phyloP scores from a whole-genome alignment of 2,113 vertebrate species.

The Nesospiza acunhae region DNA sequence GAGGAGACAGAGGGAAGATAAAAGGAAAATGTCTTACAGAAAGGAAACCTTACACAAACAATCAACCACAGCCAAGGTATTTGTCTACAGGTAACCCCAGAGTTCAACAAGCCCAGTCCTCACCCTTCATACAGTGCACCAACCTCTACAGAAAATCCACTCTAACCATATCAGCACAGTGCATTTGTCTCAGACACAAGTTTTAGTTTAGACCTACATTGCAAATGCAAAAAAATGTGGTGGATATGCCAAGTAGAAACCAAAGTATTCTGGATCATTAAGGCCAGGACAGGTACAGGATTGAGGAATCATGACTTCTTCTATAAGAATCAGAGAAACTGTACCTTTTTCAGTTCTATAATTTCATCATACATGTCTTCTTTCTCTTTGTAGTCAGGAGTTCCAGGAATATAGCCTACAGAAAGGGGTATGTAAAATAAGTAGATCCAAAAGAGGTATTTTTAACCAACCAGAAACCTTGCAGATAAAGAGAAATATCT shows the following conservation, averaged over 20 bases:
- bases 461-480: not conserved
- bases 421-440: not conserved
- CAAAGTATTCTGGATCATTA: not conserved
- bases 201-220: not conserved
- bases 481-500: not conserved
- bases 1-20: not conserved
- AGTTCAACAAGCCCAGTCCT: not conserved
- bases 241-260: not conserved
- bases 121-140: not conserved
- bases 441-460: not conserved
- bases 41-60: not conserved
- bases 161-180: not conserved
- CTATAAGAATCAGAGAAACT: not conserved
- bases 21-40: not conserved
- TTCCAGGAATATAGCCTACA: constrained; percentile 74
- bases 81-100: not conserved
- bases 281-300: not conserved
- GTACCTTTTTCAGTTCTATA: constrained; percentile 91
- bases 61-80: not conserved
- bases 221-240: not conserved
- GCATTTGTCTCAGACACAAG: not conserved
- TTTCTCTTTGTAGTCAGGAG: constrained; percentile 83
- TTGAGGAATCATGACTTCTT: not conserved
- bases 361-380: constrained; percentile 97
- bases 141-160: not conserved